These are phyloP conservation scores for Panorpa germanica DNA, from an alignment of 2,888 invertebrate genomes.

Conservation along the genomic window DNA sequence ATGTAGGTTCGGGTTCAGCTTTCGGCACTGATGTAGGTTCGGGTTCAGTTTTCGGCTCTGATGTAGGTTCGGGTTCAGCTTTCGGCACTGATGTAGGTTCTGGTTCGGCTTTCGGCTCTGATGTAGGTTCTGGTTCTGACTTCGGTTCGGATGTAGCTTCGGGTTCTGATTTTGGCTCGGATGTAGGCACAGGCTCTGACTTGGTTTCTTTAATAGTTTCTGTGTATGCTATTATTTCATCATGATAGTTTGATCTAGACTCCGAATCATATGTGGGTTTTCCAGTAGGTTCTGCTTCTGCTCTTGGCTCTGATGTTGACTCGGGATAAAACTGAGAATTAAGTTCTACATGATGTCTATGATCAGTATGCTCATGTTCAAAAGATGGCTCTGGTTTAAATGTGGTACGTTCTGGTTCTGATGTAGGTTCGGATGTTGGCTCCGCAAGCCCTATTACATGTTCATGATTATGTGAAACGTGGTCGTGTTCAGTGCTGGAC, in stretches of 20 bases:
- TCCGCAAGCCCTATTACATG: too few relatives aligned
- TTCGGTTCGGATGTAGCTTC: slow-evolving; percentile 22
- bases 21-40: slow-evolving; percentile 15
- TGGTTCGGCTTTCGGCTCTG: slow-evolving; percentile 23
- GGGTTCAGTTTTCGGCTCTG: slow-evolving; percentile 20
- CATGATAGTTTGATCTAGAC: too few relatives aligned
- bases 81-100: slow-evolving; percentile 19
- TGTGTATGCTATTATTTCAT: too few relatives aligned
- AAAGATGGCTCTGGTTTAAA: slow-evolving; percentile 3
- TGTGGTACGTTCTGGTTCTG: not conserved
- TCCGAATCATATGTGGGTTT: too few relatives aligned
- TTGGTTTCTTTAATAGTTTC: too few relatives aligned
- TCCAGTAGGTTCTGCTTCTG: too few relatives aligned
- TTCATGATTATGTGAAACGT: slow-evolving; percentile 3
- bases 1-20: slow-evolving; percentile 15
- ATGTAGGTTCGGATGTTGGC: too few relatives aligned
- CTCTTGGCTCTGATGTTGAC: too few relatives aligned
- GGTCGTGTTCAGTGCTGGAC: not conserved
- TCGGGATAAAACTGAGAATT: too few relatives aligned
- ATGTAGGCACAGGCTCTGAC: slow-evolving; percentile 18
- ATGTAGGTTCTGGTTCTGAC: slow-evolving; percentile 20
- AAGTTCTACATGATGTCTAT: too few relatives aligned
- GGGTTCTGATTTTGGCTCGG: slow-evolving; percentile 16
- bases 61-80: slow-evolving; percentile 22
- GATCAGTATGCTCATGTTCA: too few relatives aligned